A percentile compares a stretch with the other conserved stretches of the same genome.
Conservation (phyloP, 1,140 invertebrate genomes). For the Macrocentrus cingulum region DNA sequence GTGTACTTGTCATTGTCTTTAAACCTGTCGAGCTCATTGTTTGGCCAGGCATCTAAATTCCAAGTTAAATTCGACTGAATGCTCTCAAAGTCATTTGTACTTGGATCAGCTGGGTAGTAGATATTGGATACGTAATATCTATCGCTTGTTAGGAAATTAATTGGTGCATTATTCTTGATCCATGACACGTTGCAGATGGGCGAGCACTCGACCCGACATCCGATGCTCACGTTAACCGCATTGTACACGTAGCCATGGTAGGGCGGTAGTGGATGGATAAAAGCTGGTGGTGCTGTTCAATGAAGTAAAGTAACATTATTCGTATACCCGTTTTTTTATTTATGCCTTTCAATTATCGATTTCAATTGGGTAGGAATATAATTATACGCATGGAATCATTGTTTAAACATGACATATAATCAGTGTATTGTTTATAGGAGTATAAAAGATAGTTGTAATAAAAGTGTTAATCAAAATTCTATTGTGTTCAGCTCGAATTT, state of each 20-base stretch:
- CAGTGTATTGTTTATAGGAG: too few relatives aligned
- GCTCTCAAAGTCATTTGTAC: conserved; percentile 84
- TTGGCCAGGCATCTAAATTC: conserved; percentile 83
- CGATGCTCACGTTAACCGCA: conserved; percentile 73
- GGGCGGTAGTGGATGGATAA: conserved; percentile 79
- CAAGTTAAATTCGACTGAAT: conserved; percentile 79
- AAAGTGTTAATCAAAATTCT: too few relatives aligned
- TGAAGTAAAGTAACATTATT: conserved; percentile 32
- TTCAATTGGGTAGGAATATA: too few relatives aligned
- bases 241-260: conserved; percentile 79
- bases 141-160: conserved; percentile 64
- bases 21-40: conserved; percentile 72
- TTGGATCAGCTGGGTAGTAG: conserved; percentile 64
- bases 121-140: conserved; percentile 71
- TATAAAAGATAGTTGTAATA: too few relatives aligned
- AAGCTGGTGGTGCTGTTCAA: conserved; percentile 76
- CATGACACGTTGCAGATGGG: conserved; percentile 82
- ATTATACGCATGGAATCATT: too few relatives aligned
- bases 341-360: too few relatives aligned
- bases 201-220: conserved; percentile 85
- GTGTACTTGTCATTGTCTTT: conserved; percentile 82
- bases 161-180: conserved; percentile 72
- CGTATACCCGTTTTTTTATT: too few relatives aligned
- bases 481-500: too few relatives aligned
- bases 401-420: too few relatives aligned